Conservation (phyloP, 1,140 invertebrate genomes). For the Drosophila pandora region DNA sequence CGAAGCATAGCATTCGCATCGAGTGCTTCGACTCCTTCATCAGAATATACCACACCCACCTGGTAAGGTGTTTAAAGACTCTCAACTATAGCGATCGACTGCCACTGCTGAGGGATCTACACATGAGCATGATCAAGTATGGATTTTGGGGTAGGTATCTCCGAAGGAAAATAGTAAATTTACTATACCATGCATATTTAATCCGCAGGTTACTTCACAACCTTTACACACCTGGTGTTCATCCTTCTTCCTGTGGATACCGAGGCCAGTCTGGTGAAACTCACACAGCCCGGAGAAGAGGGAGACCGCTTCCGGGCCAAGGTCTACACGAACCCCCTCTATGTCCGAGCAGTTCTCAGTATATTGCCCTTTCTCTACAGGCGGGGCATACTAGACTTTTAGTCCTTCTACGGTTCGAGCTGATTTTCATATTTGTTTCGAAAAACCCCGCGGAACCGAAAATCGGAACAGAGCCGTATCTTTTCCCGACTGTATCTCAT, state of each 20-base stretch:
- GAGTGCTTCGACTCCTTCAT: conserved; percentile 73
- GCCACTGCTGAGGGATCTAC: conserved; percentile 62
- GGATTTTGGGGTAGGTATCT: conserved; percentile 74
- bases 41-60: conserved; percentile 70
- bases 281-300: conserved; percentile 67
- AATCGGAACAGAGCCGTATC: conserved; percentile 1
- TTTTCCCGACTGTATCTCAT: conserved; percentile 11
- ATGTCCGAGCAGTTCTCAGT: conserved; percentile 59
- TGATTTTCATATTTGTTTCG: background rate
- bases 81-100: conserved; percentile 65
- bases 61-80: conserved; percentile 61
- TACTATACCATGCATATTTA: background rate
- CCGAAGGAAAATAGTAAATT: background rate
- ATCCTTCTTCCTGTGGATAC: conserved; percentile 69
- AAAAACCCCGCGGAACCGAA: background rate
- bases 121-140: conserved; percentile 75
- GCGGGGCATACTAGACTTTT: conserved; percentile 70
- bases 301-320: conserved; percentile 71
- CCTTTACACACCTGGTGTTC: conserved; percentile 74
- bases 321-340: conserved; percentile 75
- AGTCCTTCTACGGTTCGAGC: background rate
- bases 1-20: conserved; percentile 67
- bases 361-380: conserved; percentile 76
- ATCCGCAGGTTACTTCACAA: conserved; percentile 65
- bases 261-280: conserved; percentile 63